phyloP scores from a whole-genome alignment of 2,888 invertebrate genomes.

The Leptinotarsa haldemani region DNA sequence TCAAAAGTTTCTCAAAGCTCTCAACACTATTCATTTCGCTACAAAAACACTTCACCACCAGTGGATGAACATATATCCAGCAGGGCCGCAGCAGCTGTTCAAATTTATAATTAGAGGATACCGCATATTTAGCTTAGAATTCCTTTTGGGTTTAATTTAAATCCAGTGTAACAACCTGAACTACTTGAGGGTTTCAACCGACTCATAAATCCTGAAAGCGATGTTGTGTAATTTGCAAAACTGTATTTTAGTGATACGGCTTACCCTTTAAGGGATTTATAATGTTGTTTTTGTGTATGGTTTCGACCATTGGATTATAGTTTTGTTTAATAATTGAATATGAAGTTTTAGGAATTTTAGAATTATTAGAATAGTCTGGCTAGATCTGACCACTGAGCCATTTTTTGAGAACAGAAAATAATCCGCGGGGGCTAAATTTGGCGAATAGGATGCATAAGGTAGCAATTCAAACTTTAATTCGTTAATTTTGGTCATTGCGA shows the following conservation, averaged over 20 bases:
- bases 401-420: too few species aligned
- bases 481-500: too few species aligned
- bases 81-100: slow-evolving; percentile 26
- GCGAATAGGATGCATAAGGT: too few species aligned
- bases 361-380: too few species aligned
- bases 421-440: too few species aligned
- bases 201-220: slow-evolving; percentile 2
- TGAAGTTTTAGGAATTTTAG: neutral
- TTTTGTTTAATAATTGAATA: neutral
- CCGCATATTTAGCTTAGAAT: slow-evolving; percentile 47
- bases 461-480: too few species aligned
- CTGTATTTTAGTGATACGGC: neutral
- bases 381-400: too few species aligned
- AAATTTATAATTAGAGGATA: slow-evolving; percentile 43
- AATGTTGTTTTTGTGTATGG: neutral
- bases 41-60: neutral
- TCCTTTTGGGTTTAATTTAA: slow-evolving; percentile 39
- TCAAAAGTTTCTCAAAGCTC: too few species aligned
- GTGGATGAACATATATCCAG: slow-evolving; percentile 6
- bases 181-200: slow-evolving; percentile 12
- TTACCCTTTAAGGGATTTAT: neutral
- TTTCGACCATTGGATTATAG: neutral
- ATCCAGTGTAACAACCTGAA: slow-evolving; percentile 24
- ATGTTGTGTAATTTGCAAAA: slow-evolving; percentile 16
- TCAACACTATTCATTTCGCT: neutral